These are phyloP conservation scores for Drosophila putrida DNA, from an alignment of 2,888 invertebrate species.

Conservation along the genomic window DNA sequence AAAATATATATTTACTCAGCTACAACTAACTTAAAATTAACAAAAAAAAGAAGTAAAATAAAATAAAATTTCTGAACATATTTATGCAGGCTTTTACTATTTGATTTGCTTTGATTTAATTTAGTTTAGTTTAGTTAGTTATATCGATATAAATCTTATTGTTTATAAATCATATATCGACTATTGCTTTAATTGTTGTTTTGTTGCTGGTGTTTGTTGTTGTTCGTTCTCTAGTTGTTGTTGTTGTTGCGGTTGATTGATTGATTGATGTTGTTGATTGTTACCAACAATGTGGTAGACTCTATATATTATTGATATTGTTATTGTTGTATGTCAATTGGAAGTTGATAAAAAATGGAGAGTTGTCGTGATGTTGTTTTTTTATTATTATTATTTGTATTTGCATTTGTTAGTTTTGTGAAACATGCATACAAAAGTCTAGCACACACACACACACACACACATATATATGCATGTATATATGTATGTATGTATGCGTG, in stretches of 20 bases:
- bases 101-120: not conserved
- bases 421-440: constrained; percentile 16
- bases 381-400: too few relatives aligned
- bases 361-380: constrained; percentile 28
- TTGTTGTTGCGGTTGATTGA: constrained; percentile 6
- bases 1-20: constrained; percentile 10
- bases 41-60: constrained; percentile 1
- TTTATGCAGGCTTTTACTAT: constrained; percentile 16
- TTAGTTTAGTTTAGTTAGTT: constrained; percentile 13
- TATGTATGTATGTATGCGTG: constrained; percentile 21
- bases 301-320: not conserved
- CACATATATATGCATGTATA: constrained; percentile 21
- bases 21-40: constrained; percentile 4
- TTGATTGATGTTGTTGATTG: constrained; percentile 27
- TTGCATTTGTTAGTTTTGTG: not conserved
- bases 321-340: constrained; percentile 64
- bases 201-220: constrained; percentile 26
- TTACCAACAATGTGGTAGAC: not conserved
- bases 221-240: constrained; percentile 26
- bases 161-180: constrained; percentile 39
- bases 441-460: constrained; percentile 1
- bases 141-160: constrained; percentile 30
- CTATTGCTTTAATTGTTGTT: constrained; percentile 47
- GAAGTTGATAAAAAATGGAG: constrained; percentile 53
- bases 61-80: constrained; percentile 12